Base-by-base conservation (phyloP, 1,140 invertebrate genomes). In the Leptoteleia sp. region DNA sequence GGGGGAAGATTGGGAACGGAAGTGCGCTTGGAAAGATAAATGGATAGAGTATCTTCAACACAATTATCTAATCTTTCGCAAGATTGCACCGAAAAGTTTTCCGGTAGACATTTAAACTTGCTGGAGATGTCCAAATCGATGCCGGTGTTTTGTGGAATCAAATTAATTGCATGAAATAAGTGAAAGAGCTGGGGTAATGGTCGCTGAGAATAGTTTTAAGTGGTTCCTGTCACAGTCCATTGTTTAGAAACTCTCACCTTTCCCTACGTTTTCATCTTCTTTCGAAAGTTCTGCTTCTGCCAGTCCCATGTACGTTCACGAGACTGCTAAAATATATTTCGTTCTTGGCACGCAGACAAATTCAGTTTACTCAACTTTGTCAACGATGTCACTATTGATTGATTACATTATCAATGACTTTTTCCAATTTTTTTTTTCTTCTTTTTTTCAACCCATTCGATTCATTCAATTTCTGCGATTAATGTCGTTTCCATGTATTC, bases 81-180 rank as follows among this genome's bases (percentile, higher is more conserved):
- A 59, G 55, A 76, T 70, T 76, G 61, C 11, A 9, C 42, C 42
- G 29, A 65, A 65, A 61, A 76, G 62, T 67, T 67, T 67, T 9
- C 42, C 17, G 35, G 25, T 12, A 37, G 57, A 76, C 55, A 54
- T 59, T 76, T 55, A 72, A 78, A 72, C 67, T 78, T 59, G 61
- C 67, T 61, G 31, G 37, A 57, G 62, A 75, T 50, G 52, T 65
- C 71, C 45, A 37, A 62, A 50, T 68, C 55, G 54, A 78, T 78
- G 61, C 61, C 52, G 37, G 22, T 72, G 76, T 78, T 72, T 78
- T 71, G 67, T 59, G 61, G 61, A 59, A 78, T 78, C 62, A 62
- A 78, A 78, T 78, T 78, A 78, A 78, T 71, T 73, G 62, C 57
- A 67, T 72, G 55, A 72, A 72, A 79, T 72, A 73, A 73, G 55